Evolutionary conservation across 2,888 invertebrate genomes (phyloP), one percentile per base, ranked within the genome.

Genomic region (Brachyptera risi): DNA sequence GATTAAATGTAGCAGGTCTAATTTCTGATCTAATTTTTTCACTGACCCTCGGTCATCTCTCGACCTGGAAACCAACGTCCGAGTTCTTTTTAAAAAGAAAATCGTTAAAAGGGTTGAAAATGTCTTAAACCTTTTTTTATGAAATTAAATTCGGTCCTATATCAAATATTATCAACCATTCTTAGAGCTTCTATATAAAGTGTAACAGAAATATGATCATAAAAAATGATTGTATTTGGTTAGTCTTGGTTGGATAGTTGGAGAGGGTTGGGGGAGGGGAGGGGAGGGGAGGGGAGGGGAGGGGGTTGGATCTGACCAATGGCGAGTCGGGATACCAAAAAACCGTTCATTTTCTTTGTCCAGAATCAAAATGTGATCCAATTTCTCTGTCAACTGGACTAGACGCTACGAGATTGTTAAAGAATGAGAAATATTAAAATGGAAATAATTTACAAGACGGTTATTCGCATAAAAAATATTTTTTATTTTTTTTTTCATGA

Each of bases 21-120:
- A 42, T 42, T 42, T 27, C 24, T 51, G 50, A 51, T 51, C 50
- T 51, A 27, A 42, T 42, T 51, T 51, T 51, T 51, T 51, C 15
- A 24, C n/a, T 31, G 27, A 27, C 50, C 50, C 17, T 27, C 17
- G 50, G 50, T 51, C 50, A 51, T 51, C 50, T 51, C 50, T 27
- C 31, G 50, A 51, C 50, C 50, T 24, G 31, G 5, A 2, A n/a
- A n/a, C n/a, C n/a, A n/a, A n/a, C 42, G 42, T 7, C 11, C 17
- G 9, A 42, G 4, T 3, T 2, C 15, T 42, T 42, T 21, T 31
- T 19, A 42, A 38, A 42, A 42, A 1, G n/a, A 42, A 42, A 42
- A 42, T 42, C 17, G 11, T 3, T 42, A 2, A n/a, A n/a, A 42
- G 42, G 42, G 42, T 42, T n/a, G 42, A 15, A 42, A 42, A 42